A percentile compares a stretch with the other conserved stretches of the same genome.
phyloP scores from a whole-genome alignment of 2,888 invertebrate genomes.

The Volucella zonaria region DNA sequence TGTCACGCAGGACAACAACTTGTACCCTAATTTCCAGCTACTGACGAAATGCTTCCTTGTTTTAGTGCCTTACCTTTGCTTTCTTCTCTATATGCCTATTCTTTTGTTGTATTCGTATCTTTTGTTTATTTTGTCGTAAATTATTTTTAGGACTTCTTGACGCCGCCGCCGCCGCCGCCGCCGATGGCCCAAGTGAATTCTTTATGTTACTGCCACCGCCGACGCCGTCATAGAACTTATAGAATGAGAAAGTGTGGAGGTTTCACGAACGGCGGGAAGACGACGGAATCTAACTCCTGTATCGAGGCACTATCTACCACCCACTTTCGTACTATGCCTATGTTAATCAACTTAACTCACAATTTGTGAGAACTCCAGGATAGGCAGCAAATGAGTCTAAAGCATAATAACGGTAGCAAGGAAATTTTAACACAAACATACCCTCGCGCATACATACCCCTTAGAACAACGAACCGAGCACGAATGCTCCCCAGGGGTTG shows the following conservation, averaged over 20 bases:
- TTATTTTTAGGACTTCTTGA: constrained; percentile 45
- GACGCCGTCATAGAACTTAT: constrained; percentile 5
- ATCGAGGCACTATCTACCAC: constrained; percentile 5
- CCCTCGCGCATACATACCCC: constrained; percentile 30
- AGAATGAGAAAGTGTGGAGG: constrained; percentile 16
- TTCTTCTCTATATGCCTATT: not conserved
- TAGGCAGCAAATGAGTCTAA: constrained; percentile 11
- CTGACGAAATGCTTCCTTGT: constrained; percentile 69
- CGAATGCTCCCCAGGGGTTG: constrained; percentile 59
- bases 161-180: constrained; percentile 16
- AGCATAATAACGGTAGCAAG: constrained; percentile 22
- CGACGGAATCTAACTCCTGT: constrained; percentile 15
- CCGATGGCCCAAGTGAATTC: constrained; percentile 43
- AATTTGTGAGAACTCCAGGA: constrained; percentile 50
- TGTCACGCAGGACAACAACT: constrained; percentile 34
- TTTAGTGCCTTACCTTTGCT: constrained; percentile 25
- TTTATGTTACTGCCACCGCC: constrained; percentile 19
- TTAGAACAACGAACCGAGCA: constrained; percentile 53
- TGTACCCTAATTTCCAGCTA: constrained; percentile 51
- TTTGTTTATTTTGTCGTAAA: constrained; percentile 37
- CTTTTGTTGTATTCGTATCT: not conserved
- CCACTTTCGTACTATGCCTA: not conserved
- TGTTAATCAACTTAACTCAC: constrained; percentile 47
- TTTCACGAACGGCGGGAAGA: constrained; percentile 16
- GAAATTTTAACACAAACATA: constrained; percentile 24